Evolutionary conservation across 2,888 invertebrate genomes (phyloP), one percentile per base, ranked within the genome.

Genomic region (Drosophila acutilabella): DNA sequence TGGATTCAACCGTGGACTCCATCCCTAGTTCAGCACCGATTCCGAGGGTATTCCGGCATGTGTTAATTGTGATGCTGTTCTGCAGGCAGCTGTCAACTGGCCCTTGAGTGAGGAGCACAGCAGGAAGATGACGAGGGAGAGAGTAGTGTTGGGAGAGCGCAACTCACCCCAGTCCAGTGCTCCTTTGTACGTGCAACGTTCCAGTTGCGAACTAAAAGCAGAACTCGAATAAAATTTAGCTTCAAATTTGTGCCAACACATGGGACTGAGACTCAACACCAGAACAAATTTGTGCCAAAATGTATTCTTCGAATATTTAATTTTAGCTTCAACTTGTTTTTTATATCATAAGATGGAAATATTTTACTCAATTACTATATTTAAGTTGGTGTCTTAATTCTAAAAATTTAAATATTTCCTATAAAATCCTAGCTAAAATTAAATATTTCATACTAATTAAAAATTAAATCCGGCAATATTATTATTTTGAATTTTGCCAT

Each of bases 21-120:
- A 23, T 41, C 38, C 53, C 56, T 30, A 42, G 60, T 20, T 57
- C 40, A 57, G 54, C 33, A 33, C 18, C 71, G 75, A 70, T 61
- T 54, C 64, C 33, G 8, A 30, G 61, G 61, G 61, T 71, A 71
- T 47, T 47, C 58, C 54, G 76, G 74, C 76, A 71, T 74, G 81
- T 81, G 81, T 81, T 81, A 81, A 81, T 81, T 81, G 86, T 82
- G 80, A 67, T 72, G 81, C 81, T 72, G 84, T 57, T 81, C 71
- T 58, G 58, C 66, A 45, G 62, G 56, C 76, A 64, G 73, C 86
- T 80, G 82, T 76, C 81, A 82, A 84, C 74, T 78, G 71, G 72
- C 67, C 60, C 77, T 76, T 50, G 65, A 36, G 47, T 52, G 59
- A 18, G 45, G 16, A 54, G 44, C 26, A 30, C 14, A 47, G 26